phyloP scores from a whole-genome alignment of 2,797 vertebrate genomes.

The Lepus townsendii region DNA sequence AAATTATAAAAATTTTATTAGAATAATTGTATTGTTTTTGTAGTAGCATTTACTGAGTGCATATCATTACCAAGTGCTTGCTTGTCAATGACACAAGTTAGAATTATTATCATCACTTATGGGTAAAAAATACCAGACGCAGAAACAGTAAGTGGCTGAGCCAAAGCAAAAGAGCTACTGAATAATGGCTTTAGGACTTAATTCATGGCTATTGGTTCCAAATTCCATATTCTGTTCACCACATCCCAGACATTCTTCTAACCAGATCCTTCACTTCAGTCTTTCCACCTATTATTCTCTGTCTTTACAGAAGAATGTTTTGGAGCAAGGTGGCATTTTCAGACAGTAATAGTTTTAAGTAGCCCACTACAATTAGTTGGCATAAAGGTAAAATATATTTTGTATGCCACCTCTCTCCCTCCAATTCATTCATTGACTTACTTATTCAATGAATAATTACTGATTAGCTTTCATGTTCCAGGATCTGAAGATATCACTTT shows the following conservation, averaged over 20 bases:
- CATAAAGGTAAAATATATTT: background rate
- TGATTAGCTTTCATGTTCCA: constrained; percentile 31
- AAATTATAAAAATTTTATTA: constrained; percentile 34
- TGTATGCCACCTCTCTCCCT: background rate
- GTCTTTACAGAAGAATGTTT: constrained; percentile 3
- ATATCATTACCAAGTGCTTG: background rate
- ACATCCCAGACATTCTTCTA: background rate
- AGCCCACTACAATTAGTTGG: background rate
- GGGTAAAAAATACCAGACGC: constrained; percentile 19
- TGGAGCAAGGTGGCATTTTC: background rate
- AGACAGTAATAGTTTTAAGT: background rate
- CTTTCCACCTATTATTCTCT: background rate
- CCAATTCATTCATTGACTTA: background rate
- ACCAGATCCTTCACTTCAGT: background rate
- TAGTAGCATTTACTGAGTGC: background rate
- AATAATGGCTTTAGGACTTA: background rate
- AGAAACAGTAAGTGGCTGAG: constrained; percentile 11
- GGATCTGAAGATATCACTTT: background rate
- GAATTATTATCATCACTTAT: constrained; percentile 27
- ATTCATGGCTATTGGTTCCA: background rate
- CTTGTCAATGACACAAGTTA: background rate
- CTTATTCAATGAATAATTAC: constrained; percentile 2
- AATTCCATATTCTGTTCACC: background rate
- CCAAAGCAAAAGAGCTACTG: background rate
- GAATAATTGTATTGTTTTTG: background rate